phyloP scores from a whole-genome alignment of 2,113 vertebrate species.

The Dascyllus trimaculatus region DNA sequence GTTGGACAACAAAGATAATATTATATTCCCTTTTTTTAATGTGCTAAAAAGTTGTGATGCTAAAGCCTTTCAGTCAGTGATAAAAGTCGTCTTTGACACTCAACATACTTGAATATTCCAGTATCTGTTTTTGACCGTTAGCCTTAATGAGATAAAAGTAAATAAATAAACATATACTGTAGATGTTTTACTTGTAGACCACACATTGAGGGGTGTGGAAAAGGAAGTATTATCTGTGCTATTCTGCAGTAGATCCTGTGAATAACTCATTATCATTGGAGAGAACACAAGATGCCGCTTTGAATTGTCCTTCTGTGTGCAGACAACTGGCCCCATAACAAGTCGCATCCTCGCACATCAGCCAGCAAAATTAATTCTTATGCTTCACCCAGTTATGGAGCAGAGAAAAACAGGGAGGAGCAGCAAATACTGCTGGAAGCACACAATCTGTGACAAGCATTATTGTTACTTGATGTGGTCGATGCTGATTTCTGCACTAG shows the following conservation, averaged over 20 bases:
- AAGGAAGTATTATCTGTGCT: constrained; percentile 19
- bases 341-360: constrained; percentile 53
- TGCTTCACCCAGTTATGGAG: constrained; percentile 34
- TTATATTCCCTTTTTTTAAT: neutral
- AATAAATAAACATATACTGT: too few species aligned
- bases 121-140: neutral
- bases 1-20: neutral
- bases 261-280: constrained; percentile 46
- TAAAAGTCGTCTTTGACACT: neutral
- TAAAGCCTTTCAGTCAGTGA: neutral
- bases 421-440: constrained; percentile 2
- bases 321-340: constrained; percentile 52
- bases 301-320: constrained; percentile 66
- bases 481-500: neutral
- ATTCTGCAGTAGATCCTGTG: constrained; percentile 28
- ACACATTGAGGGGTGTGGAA: constrained; percentile 7
- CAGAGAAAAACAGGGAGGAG: neutral
- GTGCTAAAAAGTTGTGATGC: neutral
- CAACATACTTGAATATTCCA: too few species aligned
- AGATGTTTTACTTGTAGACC: neutral
- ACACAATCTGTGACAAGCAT: neutral
- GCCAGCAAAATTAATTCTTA: constrained; percentile 59
- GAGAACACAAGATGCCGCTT: constrained; percentile 51
- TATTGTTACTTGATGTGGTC: constrained; percentile 3
- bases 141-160: too few species aligned